Base-by-base conservation (phyloP, 2,797 vertebrate species). In the Notolabrus celidotus region DNA sequence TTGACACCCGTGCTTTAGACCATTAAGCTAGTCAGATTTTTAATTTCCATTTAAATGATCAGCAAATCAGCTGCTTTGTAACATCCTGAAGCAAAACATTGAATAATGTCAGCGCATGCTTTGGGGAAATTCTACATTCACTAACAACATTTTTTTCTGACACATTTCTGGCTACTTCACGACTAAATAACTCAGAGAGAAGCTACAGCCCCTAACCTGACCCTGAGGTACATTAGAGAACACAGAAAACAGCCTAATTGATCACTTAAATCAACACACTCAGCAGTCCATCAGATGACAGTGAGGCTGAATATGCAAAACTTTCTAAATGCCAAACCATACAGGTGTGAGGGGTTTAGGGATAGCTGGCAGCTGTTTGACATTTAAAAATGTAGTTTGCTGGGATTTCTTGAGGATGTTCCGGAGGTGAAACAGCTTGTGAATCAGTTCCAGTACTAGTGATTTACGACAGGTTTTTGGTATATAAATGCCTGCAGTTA, bases 301-400 rank as follows among this genome's bases (percentile, higher is more conserved):
- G 8, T 1, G 7, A 46, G 7, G 42, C 5, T 47, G n/a, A 45
- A 27, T 53, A 41, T 25, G 12, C 20, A 16, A 38, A 58, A 14
- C 33, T 42, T 43, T 36, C 7, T 27, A 50, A 79, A 76, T 61
- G 61, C 72, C 33, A 60, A 34, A 52, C 16, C 16, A 41, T 2
- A 4, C 29, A 38, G 7, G 54, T 61, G 43, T 70, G 31, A 64
- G 34, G 0, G 52, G 41, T 41, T 47, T 8, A 65, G 27, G 43
- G 46, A 31, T 50, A 7, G 1, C 39, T 55, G 45, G 33, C 14
- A 52, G 47, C 38, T 68, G 25, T 64, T 50, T 68, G 41, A 50
- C 58, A 62, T 77, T 69, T 49, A 12, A 55, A 34, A 70, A 8
- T 7, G 15, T 0, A 3, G 8, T 65, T 60, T 23, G 16, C 51